A percentile compares a stretch with the other conserved stretches of the same genome.
Conservation (phyloP, 2,797 vertebrate genomes). For the Liasis olivaceus region DNA sequence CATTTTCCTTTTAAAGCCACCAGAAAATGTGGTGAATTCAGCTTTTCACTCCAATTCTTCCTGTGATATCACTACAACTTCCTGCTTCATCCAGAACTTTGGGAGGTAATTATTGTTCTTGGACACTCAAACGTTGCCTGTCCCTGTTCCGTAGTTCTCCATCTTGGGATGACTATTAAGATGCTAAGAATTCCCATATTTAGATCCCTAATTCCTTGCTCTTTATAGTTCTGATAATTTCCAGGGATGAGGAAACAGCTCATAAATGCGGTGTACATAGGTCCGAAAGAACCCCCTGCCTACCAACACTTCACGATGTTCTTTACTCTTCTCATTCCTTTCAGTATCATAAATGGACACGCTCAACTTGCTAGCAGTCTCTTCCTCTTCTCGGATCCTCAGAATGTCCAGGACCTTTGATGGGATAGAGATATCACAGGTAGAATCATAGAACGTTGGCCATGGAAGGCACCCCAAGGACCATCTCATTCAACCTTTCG, state of each 20-base stretch:
- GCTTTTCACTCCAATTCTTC: neutral
- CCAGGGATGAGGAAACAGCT: neutral
- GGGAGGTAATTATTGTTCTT: neutral
- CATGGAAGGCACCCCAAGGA: neutral
- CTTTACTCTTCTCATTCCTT: conserved; percentile 69
- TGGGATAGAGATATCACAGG: conserved; percentile 33
- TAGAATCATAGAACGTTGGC: neutral
- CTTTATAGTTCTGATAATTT: neutral
- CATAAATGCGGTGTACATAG: neutral
- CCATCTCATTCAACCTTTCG: neutral
- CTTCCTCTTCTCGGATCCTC: conserved; percentile 71
- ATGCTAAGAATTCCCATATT: neutral
- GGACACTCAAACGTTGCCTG: neutral
- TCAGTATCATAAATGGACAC: conserved; percentile 77
- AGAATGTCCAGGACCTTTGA: conserved; percentile 78
- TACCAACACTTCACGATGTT: conserved; percentile 72
- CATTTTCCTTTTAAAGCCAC: neutral
- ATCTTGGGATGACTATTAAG: neutral
- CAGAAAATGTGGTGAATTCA: neutral
- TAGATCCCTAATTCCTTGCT: neutral
- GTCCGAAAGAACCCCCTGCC: conserved; percentile 31
- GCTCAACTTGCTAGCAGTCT: conserved; percentile 62
- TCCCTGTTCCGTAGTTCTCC: neutral
- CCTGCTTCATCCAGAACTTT: neutral
- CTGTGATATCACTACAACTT: neutral